Evolutionary conservation across 1,140 invertebrate species (phyloP).

Genomic region (Grapholita molesta): DNA sequence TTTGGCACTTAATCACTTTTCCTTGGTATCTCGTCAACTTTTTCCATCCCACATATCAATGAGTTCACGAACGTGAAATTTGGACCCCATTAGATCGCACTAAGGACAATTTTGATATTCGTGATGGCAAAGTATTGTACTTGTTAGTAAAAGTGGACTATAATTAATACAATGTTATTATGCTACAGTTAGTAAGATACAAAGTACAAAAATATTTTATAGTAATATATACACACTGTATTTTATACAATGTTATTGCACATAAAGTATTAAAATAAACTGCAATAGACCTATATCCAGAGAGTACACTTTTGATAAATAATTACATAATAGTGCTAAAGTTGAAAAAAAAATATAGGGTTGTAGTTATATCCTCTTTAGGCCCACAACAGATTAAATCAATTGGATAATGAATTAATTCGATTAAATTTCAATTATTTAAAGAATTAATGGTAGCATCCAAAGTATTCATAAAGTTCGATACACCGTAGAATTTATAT

Average conservation of each 20-base stretch:
- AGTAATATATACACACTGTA: conserved; percentile 1
- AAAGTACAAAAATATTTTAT: conserved; percentile 10
- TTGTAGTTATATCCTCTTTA: too few relatives aligned
- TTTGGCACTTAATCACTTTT: conserved; percentile 4
- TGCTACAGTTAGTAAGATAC: neutral
- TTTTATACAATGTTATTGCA: conserved; percentile 17
- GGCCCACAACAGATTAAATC: too few relatives aligned
- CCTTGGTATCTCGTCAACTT: neutral
- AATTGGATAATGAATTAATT: too few relatives aligned
- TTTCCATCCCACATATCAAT: neutral
- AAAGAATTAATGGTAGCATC: too few relatives aligned
- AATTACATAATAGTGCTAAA: neutral
- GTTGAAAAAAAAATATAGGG: neutral
- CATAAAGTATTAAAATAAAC: neutral
- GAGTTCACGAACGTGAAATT: neutral
- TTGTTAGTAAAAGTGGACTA: neutral
- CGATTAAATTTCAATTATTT: too few relatives aligned
- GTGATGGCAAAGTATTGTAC: conserved; percentile 1
- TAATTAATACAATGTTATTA: neutral
- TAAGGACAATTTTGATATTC: neutral
- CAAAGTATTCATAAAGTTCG: too few relatives aligned
- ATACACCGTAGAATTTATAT: too few relatives aligned
- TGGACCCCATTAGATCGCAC: neutral
- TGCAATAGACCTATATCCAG: neutral
- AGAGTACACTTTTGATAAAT: neutral